These are phyloP conservation scores for Vulpes lagopus DNA, from an alignment of 2,113 vertebrate species.

Conservation along the genomic window DNA sequence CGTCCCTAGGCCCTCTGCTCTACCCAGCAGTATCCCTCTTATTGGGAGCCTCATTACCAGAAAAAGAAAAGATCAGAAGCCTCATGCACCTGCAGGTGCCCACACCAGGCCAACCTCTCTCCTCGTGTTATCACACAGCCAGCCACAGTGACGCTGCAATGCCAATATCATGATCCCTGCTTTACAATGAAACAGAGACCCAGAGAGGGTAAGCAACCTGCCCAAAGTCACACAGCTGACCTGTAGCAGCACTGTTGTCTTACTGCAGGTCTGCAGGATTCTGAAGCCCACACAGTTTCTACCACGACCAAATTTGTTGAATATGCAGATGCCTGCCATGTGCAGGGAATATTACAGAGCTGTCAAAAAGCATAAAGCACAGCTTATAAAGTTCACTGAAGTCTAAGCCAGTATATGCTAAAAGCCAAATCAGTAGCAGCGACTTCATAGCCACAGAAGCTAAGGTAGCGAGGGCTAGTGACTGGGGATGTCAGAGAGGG, in stretches of 20 bases:
- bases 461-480: too few species aligned
- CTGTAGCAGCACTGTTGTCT: accelerated
- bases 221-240: background rate
- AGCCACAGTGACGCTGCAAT: accelerated
- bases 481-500: background rate
- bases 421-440: background rate
- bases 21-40: background rate
- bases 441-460: background rate
- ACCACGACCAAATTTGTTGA: background rate
- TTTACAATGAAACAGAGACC: background rate
- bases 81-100: background rate
- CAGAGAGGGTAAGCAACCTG: background rate
- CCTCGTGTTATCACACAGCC: background rate
- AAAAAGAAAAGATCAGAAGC: background rate
- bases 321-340: background rate
- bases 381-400: accelerated
- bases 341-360: background rate
- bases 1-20: background rate
- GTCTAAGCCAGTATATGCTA: background rate
- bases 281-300: background rate
- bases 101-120: background rate
- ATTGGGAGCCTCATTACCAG: background rate
- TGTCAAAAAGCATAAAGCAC: background rate
- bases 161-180: background rate
- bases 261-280: background rate